A percentile compares a stretch with the other conserved stretches of the same genome.
Conservation (phyloP, 92 coral and sea anemone genomes). For the Siderastrea radians region DNA sequence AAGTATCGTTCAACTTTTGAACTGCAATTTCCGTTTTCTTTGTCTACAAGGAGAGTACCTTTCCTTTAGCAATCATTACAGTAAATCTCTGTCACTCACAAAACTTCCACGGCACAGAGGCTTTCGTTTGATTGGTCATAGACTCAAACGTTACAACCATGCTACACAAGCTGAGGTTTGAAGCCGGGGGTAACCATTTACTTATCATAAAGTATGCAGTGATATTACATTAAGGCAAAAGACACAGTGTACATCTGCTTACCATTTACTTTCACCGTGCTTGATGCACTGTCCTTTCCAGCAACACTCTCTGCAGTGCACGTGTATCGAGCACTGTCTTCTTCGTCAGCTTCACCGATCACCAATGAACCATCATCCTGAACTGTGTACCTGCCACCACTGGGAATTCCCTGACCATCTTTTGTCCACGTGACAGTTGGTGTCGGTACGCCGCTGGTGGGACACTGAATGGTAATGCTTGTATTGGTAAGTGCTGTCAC, state of each 20-base stretch:
- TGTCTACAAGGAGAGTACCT: no score
- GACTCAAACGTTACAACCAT: no score
- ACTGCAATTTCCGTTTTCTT: no score
- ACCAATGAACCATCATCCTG: conserved; percentile 64
- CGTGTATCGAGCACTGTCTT: conserved; percentile 73
- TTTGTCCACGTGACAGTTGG: conserved; percentile 75
- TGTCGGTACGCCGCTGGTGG: conserved; percentile 62
- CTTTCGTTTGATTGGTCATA: no score
- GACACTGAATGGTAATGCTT: conserved; percentile 63
- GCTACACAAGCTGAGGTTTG: neutral
- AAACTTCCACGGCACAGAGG: no score
- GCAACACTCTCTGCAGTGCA: conserved; percentile 71
- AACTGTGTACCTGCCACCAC: conserved; percentile 29
- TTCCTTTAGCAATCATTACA: no score
- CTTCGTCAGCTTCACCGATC: conserved; percentile 45
- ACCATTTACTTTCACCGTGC: conserved; percentile 63
- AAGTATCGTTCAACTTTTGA: no score
- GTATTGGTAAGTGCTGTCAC: conserved; percentile 66
- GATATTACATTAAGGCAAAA: neutral
- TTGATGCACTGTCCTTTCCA: conserved; percentile 75
- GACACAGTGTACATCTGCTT: neutral
- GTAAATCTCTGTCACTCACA: no score
- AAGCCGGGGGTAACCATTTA: no score
- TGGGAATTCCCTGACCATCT: conserved; percentile 48
- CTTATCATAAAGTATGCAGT: neutral